Base-by-base conservation (phyloP, 2,113 vertebrate species). In the Orycteropus afer region DNA sequence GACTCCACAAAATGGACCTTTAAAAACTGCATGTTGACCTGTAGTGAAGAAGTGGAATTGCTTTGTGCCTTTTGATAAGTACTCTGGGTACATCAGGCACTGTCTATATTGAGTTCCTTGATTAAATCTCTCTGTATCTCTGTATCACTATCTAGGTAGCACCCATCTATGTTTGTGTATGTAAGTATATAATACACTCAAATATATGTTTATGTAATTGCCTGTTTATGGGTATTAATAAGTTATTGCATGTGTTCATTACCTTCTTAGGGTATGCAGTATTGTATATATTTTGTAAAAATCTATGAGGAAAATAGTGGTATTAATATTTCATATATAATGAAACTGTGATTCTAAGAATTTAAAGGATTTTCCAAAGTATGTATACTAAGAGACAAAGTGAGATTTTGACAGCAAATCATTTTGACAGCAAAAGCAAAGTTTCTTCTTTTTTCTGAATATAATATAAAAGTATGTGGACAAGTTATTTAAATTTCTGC, bases 41-140 rank as follows among this genome's bases (percentile, higher is more conserved):
- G 8, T 79, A 40, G 12, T 42, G 20, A 79, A 53, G 13, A 95
- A 79, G 40, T 3, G 59, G 25, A 42, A 42, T 37, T 84, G 9
- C 7, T 87, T 83, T 67, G 51, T 92, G 25, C 49, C 81, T 91
- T n/a, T 84, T 86, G 18, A 69, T 13, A 94, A 91, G 7, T 73
- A 37, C 27, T 65, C 18, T 45, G 15, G 3, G 17, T 84, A 83
- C 93, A 93, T 47, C 53, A 59, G 22, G 22, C 3, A 34, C 3
- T 18, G 5, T 42, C 25, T 93, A 1, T 57, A 45, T 57, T 80
- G 69, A 79, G 51, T 87, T 93, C 12, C 20, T 29, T 77, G 40
- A 71, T 87, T 78, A 81, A 89, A 53, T 80, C 5, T 94, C 65
- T 53, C 23, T 73, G 5, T 42, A 3, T 91, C 73, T 76, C 34